Conservation (phyloP, 2,113 vertebrate genomes). For the Lutjanus erythropterus region DNA sequence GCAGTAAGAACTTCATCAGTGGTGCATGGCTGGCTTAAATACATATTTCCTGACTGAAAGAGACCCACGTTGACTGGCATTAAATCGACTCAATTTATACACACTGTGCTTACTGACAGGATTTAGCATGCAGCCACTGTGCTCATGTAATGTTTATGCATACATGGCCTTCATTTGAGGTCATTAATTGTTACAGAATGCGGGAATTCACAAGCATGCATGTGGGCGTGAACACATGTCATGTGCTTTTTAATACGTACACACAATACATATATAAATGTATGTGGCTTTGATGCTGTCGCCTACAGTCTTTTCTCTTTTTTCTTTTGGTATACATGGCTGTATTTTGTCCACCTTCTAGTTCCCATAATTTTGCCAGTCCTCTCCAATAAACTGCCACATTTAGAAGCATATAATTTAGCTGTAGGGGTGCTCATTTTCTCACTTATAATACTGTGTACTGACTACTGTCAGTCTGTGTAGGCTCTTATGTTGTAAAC, state of each 20-base stretch:
- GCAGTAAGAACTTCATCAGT: conserved; percentile 8
- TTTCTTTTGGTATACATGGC: background rate
- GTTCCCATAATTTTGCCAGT: background rate
- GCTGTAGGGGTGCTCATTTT: background rate
- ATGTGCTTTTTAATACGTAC: conserved; percentile 13
- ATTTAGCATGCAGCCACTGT: background rate
- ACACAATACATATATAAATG: background rate
- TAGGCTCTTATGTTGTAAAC: background rate
- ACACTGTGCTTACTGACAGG: background rate
- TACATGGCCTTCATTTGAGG: background rate
- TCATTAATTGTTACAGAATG: background rate
- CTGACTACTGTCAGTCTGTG: background rate
- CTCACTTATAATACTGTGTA: background rate
- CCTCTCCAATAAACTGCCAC: background rate
- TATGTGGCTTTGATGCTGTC: background rate
- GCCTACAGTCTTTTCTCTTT: background rate
- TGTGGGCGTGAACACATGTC: background rate
- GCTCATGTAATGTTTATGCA: conserved; percentile 13
- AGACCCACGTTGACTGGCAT: background rate
- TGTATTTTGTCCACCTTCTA: background rate
- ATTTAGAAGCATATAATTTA: background rate
- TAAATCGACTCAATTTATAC: background rate
- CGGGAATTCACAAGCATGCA: background rate
- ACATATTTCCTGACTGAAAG: background rate
- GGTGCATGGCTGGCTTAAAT: background rate